A percentile compares a stretch with the other conserved stretches of the same genome.
Evolutionary conservation across 64 coral and sea anemone species (phyloP).

Genomic region (Dendronephthya gigantea): DNA sequence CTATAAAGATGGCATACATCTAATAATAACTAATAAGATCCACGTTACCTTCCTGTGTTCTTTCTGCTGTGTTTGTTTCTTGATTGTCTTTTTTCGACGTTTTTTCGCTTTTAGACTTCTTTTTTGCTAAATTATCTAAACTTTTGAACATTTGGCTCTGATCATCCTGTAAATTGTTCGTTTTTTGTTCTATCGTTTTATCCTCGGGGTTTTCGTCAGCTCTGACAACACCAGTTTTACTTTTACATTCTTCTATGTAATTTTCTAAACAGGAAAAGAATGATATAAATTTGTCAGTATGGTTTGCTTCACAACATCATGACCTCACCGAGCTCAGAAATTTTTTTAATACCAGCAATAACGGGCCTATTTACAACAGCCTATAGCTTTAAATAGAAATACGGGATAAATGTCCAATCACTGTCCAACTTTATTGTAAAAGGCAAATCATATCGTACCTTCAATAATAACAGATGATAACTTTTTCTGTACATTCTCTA

Average conservation of each 20-base stretch:
- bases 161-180: background rate
- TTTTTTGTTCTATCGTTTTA: background rate
- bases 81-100: background rate
- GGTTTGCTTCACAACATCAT: no score
- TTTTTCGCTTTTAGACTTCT: background rate
- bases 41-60: background rate
- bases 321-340: no score
- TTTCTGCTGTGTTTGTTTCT: background rate
- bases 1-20: no score
- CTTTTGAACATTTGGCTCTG: background rate
- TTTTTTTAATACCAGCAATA: no score
- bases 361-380: no score
- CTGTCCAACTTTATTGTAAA: background rate
- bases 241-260: no score
- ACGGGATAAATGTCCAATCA: no score
- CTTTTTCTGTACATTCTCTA: constrained; percentile 57
- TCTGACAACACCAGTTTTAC: no score
- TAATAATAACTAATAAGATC: no score
- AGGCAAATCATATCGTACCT: constrained; percentile 29
- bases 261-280: background rate
- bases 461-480: constrained; percentile 54
- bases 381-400: no score
- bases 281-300: background rate
- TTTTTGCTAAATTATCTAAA: background rate
- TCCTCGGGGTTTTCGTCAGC: background rate